These are phyloP conservation scores for Leptodactylus fallax DNA, from an alignment of 2,797 vertebrate species.

Conservation along the genomic window DNA sequence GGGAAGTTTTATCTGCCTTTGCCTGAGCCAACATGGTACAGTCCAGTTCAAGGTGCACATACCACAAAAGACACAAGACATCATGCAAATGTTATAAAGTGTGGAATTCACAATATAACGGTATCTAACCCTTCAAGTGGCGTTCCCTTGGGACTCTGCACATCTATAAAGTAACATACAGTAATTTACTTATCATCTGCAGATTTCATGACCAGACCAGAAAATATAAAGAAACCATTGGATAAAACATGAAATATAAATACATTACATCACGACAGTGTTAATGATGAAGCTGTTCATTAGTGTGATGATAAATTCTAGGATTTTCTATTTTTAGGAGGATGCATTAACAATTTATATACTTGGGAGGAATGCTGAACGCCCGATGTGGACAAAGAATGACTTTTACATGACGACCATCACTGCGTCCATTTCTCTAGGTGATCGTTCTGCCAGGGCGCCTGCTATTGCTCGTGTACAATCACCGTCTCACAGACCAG, in stretches of 20 bases:
- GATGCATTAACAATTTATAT: conserved; percentile 43
- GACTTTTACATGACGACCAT: conserved; percentile 24
- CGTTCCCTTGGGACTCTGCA: too few relatives aligned
- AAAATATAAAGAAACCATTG: not conserved
- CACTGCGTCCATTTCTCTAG: conserved; percentile 10
- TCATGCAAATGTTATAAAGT: too few relatives aligned
- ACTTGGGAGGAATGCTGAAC: conserved; percentile 8
- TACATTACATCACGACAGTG: not conserved
- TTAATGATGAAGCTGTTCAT: conserved; percentile 32
- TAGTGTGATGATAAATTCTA: conserved; percentile 46
- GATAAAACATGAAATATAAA: conserved; percentile 7
- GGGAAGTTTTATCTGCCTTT: too few relatives aligned
- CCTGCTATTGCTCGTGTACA: not conserved
- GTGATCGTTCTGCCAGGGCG: conserved; percentile 23
- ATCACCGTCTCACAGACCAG: conserved; percentile 12
- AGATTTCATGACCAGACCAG: too few relatives aligned
- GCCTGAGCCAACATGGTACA: too few relatives aligned
- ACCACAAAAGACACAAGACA: too few relatives aligned
- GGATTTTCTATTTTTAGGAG: conserved; percentile 43
- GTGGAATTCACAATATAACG: too few relatives aligned
- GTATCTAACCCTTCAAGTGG: too few relatives aligned
- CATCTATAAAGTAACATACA: too few relatives aligned
- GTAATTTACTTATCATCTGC: too few relatives aligned
- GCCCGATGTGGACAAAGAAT: conserved; percentile 41
- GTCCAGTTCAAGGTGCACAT: too few relatives aligned